Conservation (phyloP, 2,888 invertebrate genomes). For the Synergus laeviventris region DNA sequence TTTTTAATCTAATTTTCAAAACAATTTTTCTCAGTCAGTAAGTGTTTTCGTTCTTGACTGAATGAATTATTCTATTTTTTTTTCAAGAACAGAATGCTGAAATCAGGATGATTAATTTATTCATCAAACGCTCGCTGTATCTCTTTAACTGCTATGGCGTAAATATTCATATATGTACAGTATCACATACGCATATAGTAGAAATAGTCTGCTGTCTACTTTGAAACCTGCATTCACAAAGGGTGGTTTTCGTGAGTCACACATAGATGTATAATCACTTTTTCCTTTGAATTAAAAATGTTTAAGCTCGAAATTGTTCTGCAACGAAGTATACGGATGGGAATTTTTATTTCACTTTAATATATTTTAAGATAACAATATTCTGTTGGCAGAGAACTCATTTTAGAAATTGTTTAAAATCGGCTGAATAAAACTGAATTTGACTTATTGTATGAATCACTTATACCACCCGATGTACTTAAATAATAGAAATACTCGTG, state of each 20-base stretch:
- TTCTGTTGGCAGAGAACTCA: too few relatives aligned
- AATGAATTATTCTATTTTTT: neutral
- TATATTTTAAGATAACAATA: neutral
- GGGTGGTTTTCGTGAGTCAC: neutral
- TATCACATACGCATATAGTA: slow-evolving; percentile 34
- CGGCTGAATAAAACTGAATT: neutral
- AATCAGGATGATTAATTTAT: slow-evolving; percentile 5
- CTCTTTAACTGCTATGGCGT: slow-evolving; percentile 19
- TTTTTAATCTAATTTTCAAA: neutral
- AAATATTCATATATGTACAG: slow-evolving; percentile 8
- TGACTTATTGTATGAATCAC: neutral
- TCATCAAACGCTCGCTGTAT: slow-evolving; percentile 22
- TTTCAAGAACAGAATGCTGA: neutral
- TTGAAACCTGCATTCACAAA: slow-evolving; percentile 17
- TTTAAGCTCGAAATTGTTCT: neutral
- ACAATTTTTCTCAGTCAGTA: neutral
- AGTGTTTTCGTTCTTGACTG: neutral
- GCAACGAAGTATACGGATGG: neutral
- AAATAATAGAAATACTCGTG: slow-evolving; percentile 45
- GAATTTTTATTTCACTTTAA: neutral
- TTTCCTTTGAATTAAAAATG: neutral
- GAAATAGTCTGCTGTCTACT: slow-evolving; percentile 21
- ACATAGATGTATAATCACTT: neutral
- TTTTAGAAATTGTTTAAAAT: neutral
- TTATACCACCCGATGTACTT: slow-evolving; percentile 38